phyloP scores from a whole-genome alignment of 2,113 vertebrate species.

The Geococcyx californianus region DNA sequence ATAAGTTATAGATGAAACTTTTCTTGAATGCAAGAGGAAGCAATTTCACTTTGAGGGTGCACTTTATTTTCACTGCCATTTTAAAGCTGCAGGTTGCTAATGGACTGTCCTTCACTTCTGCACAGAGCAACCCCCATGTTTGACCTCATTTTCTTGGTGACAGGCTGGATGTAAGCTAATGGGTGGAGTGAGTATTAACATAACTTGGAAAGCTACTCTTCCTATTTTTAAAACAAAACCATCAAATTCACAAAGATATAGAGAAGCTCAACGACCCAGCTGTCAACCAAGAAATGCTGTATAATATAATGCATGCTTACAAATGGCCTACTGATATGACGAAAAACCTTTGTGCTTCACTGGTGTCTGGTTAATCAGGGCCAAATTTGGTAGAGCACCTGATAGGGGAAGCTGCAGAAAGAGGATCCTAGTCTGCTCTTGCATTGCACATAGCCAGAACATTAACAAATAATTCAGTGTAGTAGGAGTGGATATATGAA shows the following conservation, averaged over 20 bases:
- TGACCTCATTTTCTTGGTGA: not conserved
- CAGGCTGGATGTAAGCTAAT: not conserved
- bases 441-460: not conserved
- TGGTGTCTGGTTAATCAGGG: not conserved
- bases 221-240: not conserved
- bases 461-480: not conserved
- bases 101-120: not conserved
- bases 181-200: not conserved
- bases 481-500: not conserved
- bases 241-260: not conserved
- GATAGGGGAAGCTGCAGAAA: not conserved
- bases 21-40: not conserved
- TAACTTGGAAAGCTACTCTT: not conserved
- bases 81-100: not conserved
- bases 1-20: not conserved
- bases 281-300: not conserved
- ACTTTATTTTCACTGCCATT: not conserved
- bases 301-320: not conserved
- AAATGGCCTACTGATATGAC: not conserved
- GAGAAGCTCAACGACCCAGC: not conserved
- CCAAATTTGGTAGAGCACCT: not conserved
- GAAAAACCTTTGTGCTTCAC: not conserved
- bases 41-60: not conserved
- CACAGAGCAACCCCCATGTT: not conserved
- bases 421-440: not conserved